Base-by-base conservation (phyloP, 92 coral and sea anemone species). In the Porites lobata region DNA sequence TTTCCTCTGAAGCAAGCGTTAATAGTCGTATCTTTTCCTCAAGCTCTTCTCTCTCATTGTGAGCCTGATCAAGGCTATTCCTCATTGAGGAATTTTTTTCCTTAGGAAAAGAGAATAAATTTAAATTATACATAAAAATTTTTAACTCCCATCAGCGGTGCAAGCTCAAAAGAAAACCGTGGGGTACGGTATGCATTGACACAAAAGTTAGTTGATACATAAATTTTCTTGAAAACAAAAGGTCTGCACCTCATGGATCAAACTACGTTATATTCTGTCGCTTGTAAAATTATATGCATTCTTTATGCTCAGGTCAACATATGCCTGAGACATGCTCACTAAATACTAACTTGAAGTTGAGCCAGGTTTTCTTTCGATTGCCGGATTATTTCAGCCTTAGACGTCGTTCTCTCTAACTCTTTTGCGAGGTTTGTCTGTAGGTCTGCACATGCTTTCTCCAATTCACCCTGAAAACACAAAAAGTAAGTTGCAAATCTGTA, bases 41-140 rank as follows among this genome's bases (percentile, higher is more conserved):
- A 68, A 87, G 21, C 43, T 84, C 88, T 61, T 89, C 81, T 76
- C 89, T 84, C 64, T 76, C 78, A 52, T 84, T 69, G 68, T 73
- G 78, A 50, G 84, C 93, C 47, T 92, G 77, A 13, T 67, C 80
- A 4, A 94, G 76, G 19, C 90, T 82, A 14, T 83, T 86, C 54
- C 20, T 72, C 70, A 92, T 50, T 17, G 86, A 78, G 13, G 51
- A 77, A 29, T 81, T 83, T 73, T 85, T 92, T 24, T 72, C 91
- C 96, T 94, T 61, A 26, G 29, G 59, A 18, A 79, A n/a, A 14
- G 50, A 58, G 21, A 17, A 69, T 54, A 9, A 47, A 9, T 18
- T 12, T 0, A 57, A 1, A 38, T 38, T 38, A 38, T 38, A 38
- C 47, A 38, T 38, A 38, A 38, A 38, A 3, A 38, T 38, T 3